phyloP scores from a whole-genome alignment of 2,888 invertebrate genomes.

The Tortricodes alternella region DNA sequence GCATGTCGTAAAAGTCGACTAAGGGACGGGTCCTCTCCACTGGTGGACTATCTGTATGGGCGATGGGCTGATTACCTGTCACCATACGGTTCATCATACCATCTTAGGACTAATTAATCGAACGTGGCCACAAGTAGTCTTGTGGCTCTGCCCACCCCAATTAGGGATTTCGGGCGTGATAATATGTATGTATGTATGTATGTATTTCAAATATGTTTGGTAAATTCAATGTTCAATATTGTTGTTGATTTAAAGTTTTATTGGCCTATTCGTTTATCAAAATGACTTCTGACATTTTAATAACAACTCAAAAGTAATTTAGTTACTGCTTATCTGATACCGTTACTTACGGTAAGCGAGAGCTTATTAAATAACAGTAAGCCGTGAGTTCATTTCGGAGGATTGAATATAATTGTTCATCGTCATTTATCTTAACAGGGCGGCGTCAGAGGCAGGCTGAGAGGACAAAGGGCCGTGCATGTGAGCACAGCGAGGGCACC shows the following conservation, averaged over 20 bases:
- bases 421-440: slow-evolving; percentile 70
- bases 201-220: no score
- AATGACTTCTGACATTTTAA: slow-evolving; percentile 25
- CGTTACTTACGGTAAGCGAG: slow-evolving; percentile 33
- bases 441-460: slow-evolving; percentile 64
- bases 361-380: slow-evolving; percentile 44
- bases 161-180: no score
- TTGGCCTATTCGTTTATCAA: slow-evolving; percentile 2
- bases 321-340: slow-evolving; percentile 31
- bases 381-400: slow-evolving; percentile 47
- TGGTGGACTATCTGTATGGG: no score
- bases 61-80: no score
- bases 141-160: no score
- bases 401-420: slow-evolving; percentile 66
- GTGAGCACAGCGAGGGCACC: slow-evolving; percentile 54
- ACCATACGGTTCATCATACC: no score
- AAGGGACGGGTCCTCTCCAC: no score
- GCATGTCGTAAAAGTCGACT: no score
- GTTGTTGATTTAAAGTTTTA: slow-evolving; percentile 13
- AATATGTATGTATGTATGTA: no score
- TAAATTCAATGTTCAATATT: no score
- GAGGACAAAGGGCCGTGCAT: slow-evolving; percentile 65
- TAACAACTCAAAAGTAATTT: slow-evolving; percentile 29
- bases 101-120: no score
- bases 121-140: no score